Evolutionary conservation across 2,888 invertebrate genomes (phyloP).

Genomic region (Meteorus cinctellus): DNA sequence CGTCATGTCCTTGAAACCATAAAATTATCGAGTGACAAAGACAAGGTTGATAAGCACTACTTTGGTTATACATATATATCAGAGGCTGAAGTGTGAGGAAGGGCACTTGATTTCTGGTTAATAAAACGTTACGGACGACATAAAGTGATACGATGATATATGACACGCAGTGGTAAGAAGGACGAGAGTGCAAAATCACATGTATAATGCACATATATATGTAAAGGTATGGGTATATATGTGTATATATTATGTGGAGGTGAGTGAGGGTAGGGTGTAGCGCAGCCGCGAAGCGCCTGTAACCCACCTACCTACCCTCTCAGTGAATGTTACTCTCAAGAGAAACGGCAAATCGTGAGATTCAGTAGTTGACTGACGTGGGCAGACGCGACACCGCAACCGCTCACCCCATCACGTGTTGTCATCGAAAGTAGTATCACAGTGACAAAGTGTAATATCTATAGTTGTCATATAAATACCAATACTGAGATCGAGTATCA

Average conservation of each 20-base stretch:
- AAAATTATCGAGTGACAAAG: not conserved
- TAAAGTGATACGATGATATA: conserved; percentile 66
- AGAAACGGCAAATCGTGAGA: conserved; percentile 25
- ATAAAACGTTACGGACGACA: conserved; percentile 65
- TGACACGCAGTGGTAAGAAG: conserved; percentile 39
- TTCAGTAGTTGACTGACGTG: conserved; percentile 60
- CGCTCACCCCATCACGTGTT: conserved; percentile 23
- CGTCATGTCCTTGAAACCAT: not conserved
- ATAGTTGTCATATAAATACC: not conserved
- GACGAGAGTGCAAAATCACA: not conserved
- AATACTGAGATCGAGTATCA: not conserved
- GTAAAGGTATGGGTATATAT: conserved; percentile 57
- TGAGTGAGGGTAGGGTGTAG: conserved; percentile 55
- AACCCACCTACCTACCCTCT: conserved; percentile 43
- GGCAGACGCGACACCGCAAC: conserved; percentile 49
- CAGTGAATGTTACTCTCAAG: conserved; percentile 31
- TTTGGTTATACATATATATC: not conserved
- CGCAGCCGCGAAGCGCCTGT: conserved; percentile 65
- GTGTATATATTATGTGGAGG: conserved; percentile 55
- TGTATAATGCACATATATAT: conserved; percentile 50
- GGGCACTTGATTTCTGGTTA: conserved; percentile 64
- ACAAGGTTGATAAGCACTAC: not conserved
- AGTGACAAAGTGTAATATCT: not conserved
- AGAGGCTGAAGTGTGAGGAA: conserved; percentile 9
- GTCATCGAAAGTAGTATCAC: not conserved